Percentiles rank a stretch among this genome's conserved stretches.
phyloP scores from a whole-genome alignment of 2,797 vertebrate genomes.

The Acanthurus lineatus region DNA sequence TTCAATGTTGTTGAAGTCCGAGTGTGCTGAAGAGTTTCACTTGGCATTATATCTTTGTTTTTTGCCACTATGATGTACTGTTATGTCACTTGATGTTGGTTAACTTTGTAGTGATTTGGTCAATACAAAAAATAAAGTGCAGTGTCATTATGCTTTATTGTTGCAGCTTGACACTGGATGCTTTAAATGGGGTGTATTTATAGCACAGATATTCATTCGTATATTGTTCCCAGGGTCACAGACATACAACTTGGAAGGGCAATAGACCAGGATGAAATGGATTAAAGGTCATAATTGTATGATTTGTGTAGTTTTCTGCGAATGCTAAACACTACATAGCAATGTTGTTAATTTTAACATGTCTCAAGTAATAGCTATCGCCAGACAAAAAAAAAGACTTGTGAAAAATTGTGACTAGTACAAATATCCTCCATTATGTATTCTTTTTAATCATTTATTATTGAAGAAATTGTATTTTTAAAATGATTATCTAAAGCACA shows the following conservation, averaged over 20 bases:
- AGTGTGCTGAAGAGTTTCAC: not conserved
- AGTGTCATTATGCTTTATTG: conserved; percentile 29
- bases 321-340: not conserved
- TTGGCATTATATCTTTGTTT: not conserved
- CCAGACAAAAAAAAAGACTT: not conserved
- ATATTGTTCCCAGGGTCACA: not conserved
- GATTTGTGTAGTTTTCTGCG: not conserved
- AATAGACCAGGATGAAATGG: not conserved
- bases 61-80: not conserved
- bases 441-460: not conserved
- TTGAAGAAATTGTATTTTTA: too few species aligned
- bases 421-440: not conserved
- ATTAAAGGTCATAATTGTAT: not conserved
- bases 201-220: conserved; percentile 1
- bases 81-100: conserved; percentile 2
- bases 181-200: conserved; percentile 18
- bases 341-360: not conserved
- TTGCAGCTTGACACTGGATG: conserved; percentile 11
- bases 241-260: not conserved
- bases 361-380: not conserved
- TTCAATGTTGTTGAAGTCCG: not conserved
- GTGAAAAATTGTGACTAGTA: not conserved
- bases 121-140: conserved; percentile 28
- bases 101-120: not conserved
- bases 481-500: not conserved